phyloP scores from a whole-genome alignment of 2,888 invertebrate species.

The Iphiclides podalirius region DNA sequence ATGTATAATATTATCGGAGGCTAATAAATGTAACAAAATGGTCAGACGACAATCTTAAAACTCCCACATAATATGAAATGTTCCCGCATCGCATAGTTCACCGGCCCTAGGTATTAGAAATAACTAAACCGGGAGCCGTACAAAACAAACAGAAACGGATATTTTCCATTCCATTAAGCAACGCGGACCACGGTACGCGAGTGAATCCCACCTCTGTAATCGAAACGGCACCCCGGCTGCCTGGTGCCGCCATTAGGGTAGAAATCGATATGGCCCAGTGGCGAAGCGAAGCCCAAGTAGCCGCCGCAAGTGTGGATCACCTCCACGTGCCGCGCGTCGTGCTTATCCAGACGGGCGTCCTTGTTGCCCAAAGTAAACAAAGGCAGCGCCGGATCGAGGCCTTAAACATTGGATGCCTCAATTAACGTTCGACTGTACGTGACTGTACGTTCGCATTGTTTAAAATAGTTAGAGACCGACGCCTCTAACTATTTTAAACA shows the following conservation, averaged over 20 bases:
- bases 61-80: too few relatives aligned
- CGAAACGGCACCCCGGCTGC: slow-evolving; percentile 79
- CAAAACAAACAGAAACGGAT: too few relatives aligned
- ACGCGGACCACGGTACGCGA: background rate
- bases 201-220: slow-evolving; percentile 65
- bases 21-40: too few relatives aligned
- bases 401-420: slow-evolving; percentile 45
- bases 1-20: too few relatives aligned
- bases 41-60: too few relatives aligned
- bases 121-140: too few relatives aligned
- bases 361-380: slow-evolving; percentile 75
- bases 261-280: slow-evolving; percentile 82
- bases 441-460: too few relatives aligned
- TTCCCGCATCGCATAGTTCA: too few relatives aligned
- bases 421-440: too few relatives aligned
- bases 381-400: slow-evolving; percentile 81
- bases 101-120: too few relatives aligned
- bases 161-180: slow-evolving; percentile 3
- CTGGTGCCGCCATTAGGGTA: slow-evolving; percentile 81
- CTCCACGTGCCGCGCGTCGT: slow-evolving; percentile 81
- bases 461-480: too few relatives aligned
- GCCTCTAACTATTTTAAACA: too few relatives aligned
- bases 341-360: slow-evolving; percentile 76
- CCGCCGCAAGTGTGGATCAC: slow-evolving; percentile 83
- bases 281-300: slow-evolving; percentile 78